Evolutionary conservation across 1,140 invertebrate genomes (phyloP), one percentile per base, ranked within the genome.

Genomic region (Chironomus striatipennis): DNA sequence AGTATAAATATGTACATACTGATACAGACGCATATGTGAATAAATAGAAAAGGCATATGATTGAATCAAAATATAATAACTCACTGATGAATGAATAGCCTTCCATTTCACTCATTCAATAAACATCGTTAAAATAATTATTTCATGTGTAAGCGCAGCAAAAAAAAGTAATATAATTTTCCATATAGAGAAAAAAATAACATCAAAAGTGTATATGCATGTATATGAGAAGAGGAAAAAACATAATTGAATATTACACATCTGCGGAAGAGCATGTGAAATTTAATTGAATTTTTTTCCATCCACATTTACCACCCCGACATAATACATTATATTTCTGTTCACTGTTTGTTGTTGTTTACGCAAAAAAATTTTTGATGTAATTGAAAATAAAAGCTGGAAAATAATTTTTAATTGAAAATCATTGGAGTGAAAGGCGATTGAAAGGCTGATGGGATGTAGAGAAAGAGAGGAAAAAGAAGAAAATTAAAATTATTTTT

Each of bases 361-460:
- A 20, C 20, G 65, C 65, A 18, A 70, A 20, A 20, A 21, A 10
- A 10, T 9, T 67, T 17, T 67, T 70, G 17, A 70, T 70, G 65
- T 70, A 70, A 70, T 70, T 70, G 65, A 70, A 70, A 70, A 70
- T 70, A 57, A 57, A 57, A 70, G 65, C 65, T 18, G 17, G 65
- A 70, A 70, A 70, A 70, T 70, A 20, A 70, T 70, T 70, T 70
- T 70, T 70, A 70, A 70, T 70, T 70, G 65, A 70, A 70, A 70
- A 70, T 70, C 20, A 70, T 17, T 21, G 17, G 18, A 70, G 65
- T 70, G 65, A 70, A 70, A 70, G 65, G 9, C 47, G 12, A 57
- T 57, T 57, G 47, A 15, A 15, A n/a, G n/a, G 47, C 24, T 34
- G 24, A 34, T 34, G 24, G 24, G 24, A 34, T 34, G 24, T 34